A percentile compares a stretch with the other conserved stretches of the same genome.
Evolutionary conservation across 1,140 invertebrate genomes (phyloP).

Genomic region (Brachionus asplanchnoidis): DNA sequence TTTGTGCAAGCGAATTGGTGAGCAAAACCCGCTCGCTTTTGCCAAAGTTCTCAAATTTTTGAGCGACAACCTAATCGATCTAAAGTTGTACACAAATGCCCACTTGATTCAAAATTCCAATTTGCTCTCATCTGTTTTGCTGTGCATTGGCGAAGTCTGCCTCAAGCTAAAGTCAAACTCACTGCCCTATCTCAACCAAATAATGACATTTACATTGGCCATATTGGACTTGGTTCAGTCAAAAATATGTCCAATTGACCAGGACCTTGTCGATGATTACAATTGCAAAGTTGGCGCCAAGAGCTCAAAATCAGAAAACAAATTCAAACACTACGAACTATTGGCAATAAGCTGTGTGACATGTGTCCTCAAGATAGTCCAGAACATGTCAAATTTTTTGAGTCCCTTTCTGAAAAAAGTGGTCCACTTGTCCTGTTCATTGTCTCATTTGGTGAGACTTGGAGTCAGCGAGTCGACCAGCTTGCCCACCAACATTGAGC

Average conservation of each 20-base stretch:
- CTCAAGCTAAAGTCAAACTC: conserved; percentile 29
- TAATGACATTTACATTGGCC: conserved; percentile 9
- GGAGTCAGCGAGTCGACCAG: neutral
- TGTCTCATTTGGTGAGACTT: conserved; percentile 10
- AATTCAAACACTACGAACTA: conserved; percentile 56
- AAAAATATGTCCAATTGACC: conserved; percentile 45
- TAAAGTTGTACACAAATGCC: neutral
- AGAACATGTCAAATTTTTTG: conserved; percentile 71
- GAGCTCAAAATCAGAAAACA: neutral
- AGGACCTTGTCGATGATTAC: conserved; percentile 4
- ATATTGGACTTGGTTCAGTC: neutral
- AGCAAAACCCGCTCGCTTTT: conserved; percentile 47
- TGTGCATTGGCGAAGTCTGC: conserved; percentile 28
- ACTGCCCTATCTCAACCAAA: conserved; percentile 9
- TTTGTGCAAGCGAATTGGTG: conserved; percentile 66
- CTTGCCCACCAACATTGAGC: neutral
- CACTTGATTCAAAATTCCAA: neutral
- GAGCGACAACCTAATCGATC: neutral
- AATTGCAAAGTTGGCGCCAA: neutral
- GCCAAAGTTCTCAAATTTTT: conserved; percentile 46
- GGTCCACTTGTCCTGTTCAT: conserved; percentile 61
- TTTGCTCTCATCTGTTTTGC: conserved; percentile 23
- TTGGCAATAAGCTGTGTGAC: conserved; percentile 66
- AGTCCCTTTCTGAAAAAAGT: conserved; percentile 70
- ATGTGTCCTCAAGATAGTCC: conserved; percentile 72